These are phyloP conservation scores for Drosophila crucigera DNA, from an alignment of 2,888 invertebrate species.

Conservation along the genomic window DNA sequence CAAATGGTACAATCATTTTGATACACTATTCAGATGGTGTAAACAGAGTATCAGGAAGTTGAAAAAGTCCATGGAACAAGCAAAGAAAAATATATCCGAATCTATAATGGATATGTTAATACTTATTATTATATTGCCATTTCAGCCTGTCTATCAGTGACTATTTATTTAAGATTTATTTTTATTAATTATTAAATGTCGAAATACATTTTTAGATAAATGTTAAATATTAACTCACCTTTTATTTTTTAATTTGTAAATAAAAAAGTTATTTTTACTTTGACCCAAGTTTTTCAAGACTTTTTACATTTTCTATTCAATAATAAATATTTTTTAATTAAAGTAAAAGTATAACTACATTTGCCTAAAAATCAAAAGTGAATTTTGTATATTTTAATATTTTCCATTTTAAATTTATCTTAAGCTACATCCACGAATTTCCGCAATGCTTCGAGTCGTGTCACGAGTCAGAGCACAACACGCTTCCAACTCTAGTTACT, in stretches of 20 bases:
- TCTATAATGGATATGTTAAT: neutral
- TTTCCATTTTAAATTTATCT: neutral
- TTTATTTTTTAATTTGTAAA: neutral
- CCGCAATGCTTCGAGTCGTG: neutral
- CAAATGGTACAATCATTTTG: neutral
- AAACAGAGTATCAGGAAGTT: neutral
- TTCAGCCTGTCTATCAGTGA: neutral
- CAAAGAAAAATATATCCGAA: neutral
- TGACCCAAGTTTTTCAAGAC: neutral
- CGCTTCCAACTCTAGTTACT: slow-evolving; percentile 16
- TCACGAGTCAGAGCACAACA: neutral
- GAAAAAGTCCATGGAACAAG: neutral
- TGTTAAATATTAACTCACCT: neutral
- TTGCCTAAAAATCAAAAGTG: neutral
- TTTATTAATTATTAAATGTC: neutral
- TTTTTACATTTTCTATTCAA: neutral
- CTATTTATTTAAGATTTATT: neutral
- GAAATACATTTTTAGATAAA: neutral
- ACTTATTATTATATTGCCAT: neutral
- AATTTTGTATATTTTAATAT: neutral
- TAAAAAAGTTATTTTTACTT: neutral
- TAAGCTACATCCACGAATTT: neutral
- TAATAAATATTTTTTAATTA: neutral
- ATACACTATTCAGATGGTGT: neutral
- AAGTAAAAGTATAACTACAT: neutral